Base-by-base conservation (phyloP, 2,113 vertebrate species). In the Orientallactaga bullata region DNA sequence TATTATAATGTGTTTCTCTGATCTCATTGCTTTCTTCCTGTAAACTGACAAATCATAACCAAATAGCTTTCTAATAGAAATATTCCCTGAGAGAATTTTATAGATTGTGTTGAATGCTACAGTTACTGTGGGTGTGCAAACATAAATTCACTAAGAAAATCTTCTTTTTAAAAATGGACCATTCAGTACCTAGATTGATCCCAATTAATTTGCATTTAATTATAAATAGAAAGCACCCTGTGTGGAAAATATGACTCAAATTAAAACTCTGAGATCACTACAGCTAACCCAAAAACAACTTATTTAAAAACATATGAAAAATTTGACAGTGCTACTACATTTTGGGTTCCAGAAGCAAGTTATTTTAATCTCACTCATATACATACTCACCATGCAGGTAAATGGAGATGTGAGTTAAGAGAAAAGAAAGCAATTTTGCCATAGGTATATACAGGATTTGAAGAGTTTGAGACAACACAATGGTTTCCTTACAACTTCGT, bases 191-290 rank as follows among this genome's bases (percentile, higher is more conserved):
- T 72, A 68, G 13, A 28, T 32, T 87, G 78, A 69, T 58, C 73
- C 7, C 7, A 82, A 51, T 32, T 82, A 73, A 79, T 83, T 88
- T 94, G 28, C 37, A 55, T 87, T 84, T 83, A 90, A 84, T 90
- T 96, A 90, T 90, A 93, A 87, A 65, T 83, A 76, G 82, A 94
- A 92, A 83, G 39, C 17, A 24, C 68, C 60, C 24, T 79, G 12
- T 74, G 37, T 87, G 58, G 66, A 78, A 88, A 66, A 32, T 55
- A 26, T 65, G 88, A 47, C 84, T 90, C 87, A 66, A 91, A 73
- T 73, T 73, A 73, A 65, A 82, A 79, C 66, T 88, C 47, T 58
- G 68, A 93, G 61, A 71, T 76, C n/a, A 63, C 8, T 23, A 20
- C 55, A 63, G n/a, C 35, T 88, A 94, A 80, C 23, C 47, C 24